Evolutionary conservation across 35 echinoderm and acorn worm species (phyloP).

Genomic region (Chiridota heheva): DNA sequence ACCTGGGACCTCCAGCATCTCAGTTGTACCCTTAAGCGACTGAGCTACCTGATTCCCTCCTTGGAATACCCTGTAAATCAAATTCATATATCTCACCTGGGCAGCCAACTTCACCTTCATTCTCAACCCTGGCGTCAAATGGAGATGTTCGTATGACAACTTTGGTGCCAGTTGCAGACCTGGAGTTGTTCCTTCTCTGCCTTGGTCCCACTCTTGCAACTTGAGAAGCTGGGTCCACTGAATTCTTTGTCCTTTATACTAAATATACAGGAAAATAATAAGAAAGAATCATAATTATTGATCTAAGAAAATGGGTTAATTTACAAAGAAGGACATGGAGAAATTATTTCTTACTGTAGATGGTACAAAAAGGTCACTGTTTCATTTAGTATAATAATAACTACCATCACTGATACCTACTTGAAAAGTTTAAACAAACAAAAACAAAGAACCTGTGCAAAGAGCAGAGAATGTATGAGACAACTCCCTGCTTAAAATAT

Average conservation of each 20-base stretch:
- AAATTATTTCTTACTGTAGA: not conserved
- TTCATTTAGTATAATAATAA: too few species aligned
- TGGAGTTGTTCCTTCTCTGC: not conserved
- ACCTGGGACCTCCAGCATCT: too few species aligned
- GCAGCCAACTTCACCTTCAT: constrained; percentile 70
- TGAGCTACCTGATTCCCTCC: too few species aligned
- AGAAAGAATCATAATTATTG: not conserved
- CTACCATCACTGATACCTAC: too few species aligned
- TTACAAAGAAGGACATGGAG: not conserved
- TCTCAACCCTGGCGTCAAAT: constrained; percentile 46
- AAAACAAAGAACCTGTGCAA: too few species aligned
- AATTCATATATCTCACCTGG: too few species aligned
- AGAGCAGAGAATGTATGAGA: too few species aligned
- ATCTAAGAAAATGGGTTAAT: not conserved
- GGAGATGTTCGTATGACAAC: constrained; percentile 38
- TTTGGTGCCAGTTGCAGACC: constrained; percentile 38
- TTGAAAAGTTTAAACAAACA: too few species aligned
- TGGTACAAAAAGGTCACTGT: not conserved
- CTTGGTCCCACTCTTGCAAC: constrained; percentile 43
- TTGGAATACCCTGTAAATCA: too few species aligned
- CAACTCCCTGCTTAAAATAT: too few species aligned
- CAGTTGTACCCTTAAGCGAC: too few species aligned
- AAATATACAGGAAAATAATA: constrained; percentile 13
- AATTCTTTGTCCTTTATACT: constrained; percentile 27
- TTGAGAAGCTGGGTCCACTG: constrained; percentile 30